Evolutionary conservation across 2,888 invertebrate species (phyloP), one percentile per base, ranked within the genome.

Genomic region (Tenthredo amoena): DNA sequence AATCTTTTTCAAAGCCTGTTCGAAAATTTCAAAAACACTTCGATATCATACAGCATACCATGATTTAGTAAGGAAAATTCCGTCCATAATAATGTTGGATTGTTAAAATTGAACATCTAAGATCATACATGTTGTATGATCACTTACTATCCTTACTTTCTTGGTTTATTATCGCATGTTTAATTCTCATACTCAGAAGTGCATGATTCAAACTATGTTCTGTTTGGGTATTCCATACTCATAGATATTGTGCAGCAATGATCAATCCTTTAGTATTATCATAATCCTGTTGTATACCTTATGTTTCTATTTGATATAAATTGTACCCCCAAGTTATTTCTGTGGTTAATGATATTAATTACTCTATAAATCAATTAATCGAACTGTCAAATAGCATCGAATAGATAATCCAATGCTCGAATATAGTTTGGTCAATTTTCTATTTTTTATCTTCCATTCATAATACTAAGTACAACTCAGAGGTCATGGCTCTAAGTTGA

Each of bases 11-110:
- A 68, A 26, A 55, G 31, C 15, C 31, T 18, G 18, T 18, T 77
- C 10, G n/a, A 31, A 7, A 72, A 77, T 77, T 77, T 34, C 15
- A 77, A n/a, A 50, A 47, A 34, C 50, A 77, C 31, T 77, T 77
- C 4, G n/a, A n/a, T 34, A 77, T 50, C 26, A 31, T 50, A 34
- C 31, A 34, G 18, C 31, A 18, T 55, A 18, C n/a, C 34, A 31
- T 77, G n/a, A 77, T 55, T 31, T 0, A 77, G 4, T 0, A 34
- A 34, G 18, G 18, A 12, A 55, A 26, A 50, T 50, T 15, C 34
- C 18, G 3, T 40, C 43, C 43, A 6, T n/a, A 21, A 12, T 74
- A 12, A 74, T n/a, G 37, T 72, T 72, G n/a, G 6, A n/a, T 4
- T 26, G 21, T 62, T 31, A 26, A 26, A 62, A 26, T 26, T 62